Evolutionary conservation across 2,888 invertebrate species (phyloP), one percentile per base, ranked within the genome.

Genomic region (Papilio gigon): DNA sequence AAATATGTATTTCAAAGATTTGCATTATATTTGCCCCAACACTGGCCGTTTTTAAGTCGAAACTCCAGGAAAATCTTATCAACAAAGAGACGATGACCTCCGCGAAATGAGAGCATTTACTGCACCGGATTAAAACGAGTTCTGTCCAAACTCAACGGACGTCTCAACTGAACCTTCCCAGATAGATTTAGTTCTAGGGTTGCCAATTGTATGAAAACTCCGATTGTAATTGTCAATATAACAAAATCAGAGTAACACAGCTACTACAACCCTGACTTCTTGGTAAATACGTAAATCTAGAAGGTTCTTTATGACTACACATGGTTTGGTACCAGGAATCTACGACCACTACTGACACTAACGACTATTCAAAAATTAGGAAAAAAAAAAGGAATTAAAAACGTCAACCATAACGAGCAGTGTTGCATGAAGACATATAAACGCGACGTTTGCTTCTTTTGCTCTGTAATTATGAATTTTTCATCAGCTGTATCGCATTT

Each of bases 381-480:
- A 44, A 8, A 47, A 47, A 3, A 22, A 12, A 25, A 47, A 25
- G 12, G n/a, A 4, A 5, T 40, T n/a, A 17, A 40, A 40, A 40
- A 0, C 2, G 20, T 44, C 11, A 20, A 44, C 9, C 44, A 44
- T 12, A 61, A n/a, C 44, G 27, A 12, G 6, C 11, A 6, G 17
- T 33, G 27, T 40, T 20, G 44, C 30, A 25, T 30, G 35, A 22
- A 17, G 35, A 47, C 12, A 53, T 27, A 47, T 20, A 6, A 53
- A 53, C n/a, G 53, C 53, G 14, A 27, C 9, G n/a, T 25, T 14
- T 33, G 35, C 58, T 35, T 37, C n/a, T 22, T 22, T 17, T 20
- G 20, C n/a, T 25, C 17, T 64, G 37, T n/a, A 27, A 17, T 37
- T 53, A 64, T 64, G 64, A 64, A 64, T 64, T 53, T 64, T 64